Evolutionary conservation across 2,797 vertebrate species (phyloP).

Genomic region (Rhinoraja longicauda): DNA sequence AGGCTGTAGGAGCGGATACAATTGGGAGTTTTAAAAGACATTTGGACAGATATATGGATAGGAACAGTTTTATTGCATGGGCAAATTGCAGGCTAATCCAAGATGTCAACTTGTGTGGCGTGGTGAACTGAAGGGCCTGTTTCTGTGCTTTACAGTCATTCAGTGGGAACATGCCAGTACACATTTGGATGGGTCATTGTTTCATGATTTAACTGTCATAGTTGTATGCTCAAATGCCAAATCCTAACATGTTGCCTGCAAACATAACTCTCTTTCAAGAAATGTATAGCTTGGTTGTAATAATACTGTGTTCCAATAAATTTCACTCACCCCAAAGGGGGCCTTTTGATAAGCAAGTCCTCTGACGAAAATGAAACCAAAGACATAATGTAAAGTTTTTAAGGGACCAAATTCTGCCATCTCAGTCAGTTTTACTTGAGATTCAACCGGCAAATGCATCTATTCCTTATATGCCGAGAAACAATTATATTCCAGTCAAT

Average conservation of each 20-base stretch:
- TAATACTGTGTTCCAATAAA: neutral
- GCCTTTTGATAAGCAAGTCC: neutral
- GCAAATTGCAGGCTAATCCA: no score
- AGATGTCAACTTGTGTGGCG: no score
- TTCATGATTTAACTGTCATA: neutral
- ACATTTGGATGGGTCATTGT: no score
- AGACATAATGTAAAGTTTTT: neutral
- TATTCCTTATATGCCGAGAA: neutral
- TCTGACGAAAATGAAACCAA: neutral
- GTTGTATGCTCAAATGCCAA: neutral
- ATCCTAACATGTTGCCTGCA: neutral
- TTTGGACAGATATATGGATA: no score
- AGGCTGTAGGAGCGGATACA: no score
- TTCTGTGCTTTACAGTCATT: no score
- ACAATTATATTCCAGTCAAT: no score
- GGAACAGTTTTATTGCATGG: no score
- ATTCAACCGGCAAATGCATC: neutral
- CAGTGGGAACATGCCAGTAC: no score
- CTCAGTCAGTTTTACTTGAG: neutral
- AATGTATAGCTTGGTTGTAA: neutral
- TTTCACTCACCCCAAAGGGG: neutral
- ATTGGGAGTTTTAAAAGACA: no score
- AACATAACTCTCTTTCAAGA: no score
- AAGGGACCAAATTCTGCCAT: neutral
- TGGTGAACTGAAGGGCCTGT: no score